Conservation (phyloP, 2,888 invertebrate species). For the Papilio gigon region DNA sequence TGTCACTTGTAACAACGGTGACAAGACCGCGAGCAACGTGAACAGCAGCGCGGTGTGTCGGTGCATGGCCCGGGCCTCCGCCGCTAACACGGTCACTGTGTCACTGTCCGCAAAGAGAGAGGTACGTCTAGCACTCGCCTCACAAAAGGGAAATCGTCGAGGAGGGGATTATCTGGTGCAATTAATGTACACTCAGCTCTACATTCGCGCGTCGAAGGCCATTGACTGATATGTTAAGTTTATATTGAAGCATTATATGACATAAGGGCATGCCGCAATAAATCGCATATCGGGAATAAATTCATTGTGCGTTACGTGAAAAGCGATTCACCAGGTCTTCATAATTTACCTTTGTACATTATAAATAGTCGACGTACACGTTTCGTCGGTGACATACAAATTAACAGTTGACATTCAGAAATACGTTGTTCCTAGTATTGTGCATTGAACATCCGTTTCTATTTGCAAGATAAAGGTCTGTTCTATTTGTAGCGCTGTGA, state of each 20-base stretch:
- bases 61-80: constrained; percentile 71
- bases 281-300: not conserved
- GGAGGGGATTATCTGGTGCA: constrained; percentile 73
- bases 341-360: too few relatives aligned
- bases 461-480: too few relatives aligned
- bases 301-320: not conserved
- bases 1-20: constrained; percentile 47
- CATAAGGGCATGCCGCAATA: constrained; percentile 14
- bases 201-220: constrained; percentile 53
- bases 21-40: constrained; percentile 55
- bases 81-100: constrained; percentile 76
- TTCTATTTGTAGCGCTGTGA: not conserved
- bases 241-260: constrained; percentile 22
- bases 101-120: constrained; percentile 77
- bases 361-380: too few relatives aligned
- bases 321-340: too few relatives aligned
- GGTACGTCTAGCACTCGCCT: constrained; percentile 58
- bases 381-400: too few relatives aligned
- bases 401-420: too few relatives aligned
- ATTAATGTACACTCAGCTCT: constrained; percentile 54
- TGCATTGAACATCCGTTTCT: too few relatives aligned
- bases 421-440: too few relatives aligned
- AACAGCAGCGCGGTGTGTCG: constrained; percentile 56
- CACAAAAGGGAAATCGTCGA: constrained; percentile 52
- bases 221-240: constrained; percentile 45